Percentiles rank a stretch among this genome's conserved stretches.
These are phyloP conservation scores for Nemopilema nomurai DNA, from an alignment of 30 jellyfish, hydroid and myxozoan species.

Conservation along the genomic window DNA sequence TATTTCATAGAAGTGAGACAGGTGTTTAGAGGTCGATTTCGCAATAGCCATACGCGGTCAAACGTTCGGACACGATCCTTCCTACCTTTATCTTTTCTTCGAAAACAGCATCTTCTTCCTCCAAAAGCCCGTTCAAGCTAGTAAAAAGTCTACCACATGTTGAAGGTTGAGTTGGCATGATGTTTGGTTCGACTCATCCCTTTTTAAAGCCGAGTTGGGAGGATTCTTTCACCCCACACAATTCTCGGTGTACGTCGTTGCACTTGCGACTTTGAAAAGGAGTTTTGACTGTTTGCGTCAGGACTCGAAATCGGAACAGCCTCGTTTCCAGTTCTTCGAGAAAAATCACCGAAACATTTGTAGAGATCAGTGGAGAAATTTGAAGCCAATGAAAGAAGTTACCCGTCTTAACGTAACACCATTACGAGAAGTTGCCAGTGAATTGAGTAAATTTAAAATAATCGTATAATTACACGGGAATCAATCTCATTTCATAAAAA, in stretches of 20 bases:
- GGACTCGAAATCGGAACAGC: slow-evolving; percentile 17
- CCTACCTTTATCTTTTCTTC: slow-evolving; percentile 54
- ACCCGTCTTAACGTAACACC: too few relatives aligned
- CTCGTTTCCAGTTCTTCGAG: slow-evolving; percentile 4
- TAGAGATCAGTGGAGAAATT: neutral
- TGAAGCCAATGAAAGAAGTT: too few relatives aligned
- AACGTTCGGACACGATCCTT: neutral
- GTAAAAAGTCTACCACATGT: slow-evolving; percentile 31
- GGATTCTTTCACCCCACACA: slow-evolving; percentile 57
- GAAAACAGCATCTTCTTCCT: slow-evolving; percentile 30
- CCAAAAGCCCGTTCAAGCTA: slow-evolving; percentile 43
- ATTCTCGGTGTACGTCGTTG: slow-evolving; percentile 9
- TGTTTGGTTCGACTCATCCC: slow-evolving; percentile 57
- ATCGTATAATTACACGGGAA: too few relatives aligned
- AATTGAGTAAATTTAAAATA: too few relatives aligned
- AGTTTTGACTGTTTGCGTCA: neutral
- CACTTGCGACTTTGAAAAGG: slow-evolving; percentile 11
- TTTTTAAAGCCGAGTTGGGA: slow-evolving; percentile 41
- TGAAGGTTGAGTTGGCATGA: slow-evolving; percentile 51
- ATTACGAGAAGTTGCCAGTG: too few relatives aligned
- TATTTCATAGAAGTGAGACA: neutral
- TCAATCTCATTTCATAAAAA: too few relatives aligned
- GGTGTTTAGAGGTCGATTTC: slow-evolving; percentile 17
- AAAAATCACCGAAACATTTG: neutral
- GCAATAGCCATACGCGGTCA: neutral